Evolutionary conservation across 2,113 vertebrate species (phyloP).

Genomic region (Falcunculus frontatus): DNA sequence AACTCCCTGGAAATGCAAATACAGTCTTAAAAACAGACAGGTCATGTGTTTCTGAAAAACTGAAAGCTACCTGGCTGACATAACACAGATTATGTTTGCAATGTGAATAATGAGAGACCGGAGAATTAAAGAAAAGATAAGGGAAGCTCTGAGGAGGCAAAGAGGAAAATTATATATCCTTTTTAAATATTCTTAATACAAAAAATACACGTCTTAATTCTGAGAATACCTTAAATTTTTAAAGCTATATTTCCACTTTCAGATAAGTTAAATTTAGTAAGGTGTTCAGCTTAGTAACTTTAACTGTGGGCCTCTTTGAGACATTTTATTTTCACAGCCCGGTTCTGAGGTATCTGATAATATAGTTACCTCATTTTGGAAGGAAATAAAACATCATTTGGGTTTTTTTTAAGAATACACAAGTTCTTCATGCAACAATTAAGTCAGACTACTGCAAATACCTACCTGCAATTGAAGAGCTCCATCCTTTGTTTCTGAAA

Average conservation of each 20-base stretch:
- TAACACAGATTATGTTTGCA: background rate
- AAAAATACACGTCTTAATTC: background rate
- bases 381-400: background rate
- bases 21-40: background rate
- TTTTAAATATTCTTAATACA: background rate
- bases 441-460: background rate
- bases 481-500: background rate
- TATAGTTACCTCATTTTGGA: background rate
- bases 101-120: background rate
- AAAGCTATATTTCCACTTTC: background rate
- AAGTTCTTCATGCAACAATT: background rate
- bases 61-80: background rate
- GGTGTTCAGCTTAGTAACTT: background rate
- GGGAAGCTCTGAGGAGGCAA: background rate
- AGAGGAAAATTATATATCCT: background rate
- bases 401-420: fast-evolving
- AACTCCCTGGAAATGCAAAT: background rate
- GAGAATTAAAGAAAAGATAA: background rate
- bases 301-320: background rate
- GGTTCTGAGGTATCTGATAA: background rate
- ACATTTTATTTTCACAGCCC: background rate
- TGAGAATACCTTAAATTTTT: background rate
- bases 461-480: background rate
- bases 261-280: background rate
- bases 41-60: background rate